phyloP scores from a whole-genome alignment of 2,797 vertebrate genomes.

The Borostomias antarcticus region DNA sequence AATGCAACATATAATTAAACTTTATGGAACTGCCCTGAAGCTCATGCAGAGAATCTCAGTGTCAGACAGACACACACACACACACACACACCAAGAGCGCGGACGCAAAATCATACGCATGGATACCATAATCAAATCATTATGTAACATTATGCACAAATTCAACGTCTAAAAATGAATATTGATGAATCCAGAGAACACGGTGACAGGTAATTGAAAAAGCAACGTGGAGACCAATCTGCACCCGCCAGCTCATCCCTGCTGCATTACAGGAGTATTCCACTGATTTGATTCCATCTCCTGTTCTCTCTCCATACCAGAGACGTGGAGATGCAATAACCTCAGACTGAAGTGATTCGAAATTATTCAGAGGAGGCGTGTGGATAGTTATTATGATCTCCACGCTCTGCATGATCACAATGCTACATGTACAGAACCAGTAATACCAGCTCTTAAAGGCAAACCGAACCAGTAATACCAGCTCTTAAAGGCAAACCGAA shows the following conservation, averaged over 20 bases:
- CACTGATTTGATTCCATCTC: constrained; percentile 61
- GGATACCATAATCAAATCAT: constrained; percentile 67
- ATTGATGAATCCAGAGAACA: constrained; percentile 63
- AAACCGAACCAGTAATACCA: too few species aligned
- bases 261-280: constrained; percentile 56
- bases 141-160: constrained; percentile 67
- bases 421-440: too few species aligned
- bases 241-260: constrained; percentile 42
- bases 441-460: constrained; percentile 58
- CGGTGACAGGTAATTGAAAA: constrained; percentile 54
- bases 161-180: constrained; percentile 67
- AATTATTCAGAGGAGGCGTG: constrained; percentile 49
- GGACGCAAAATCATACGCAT: constrained; percentile 60
- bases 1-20: constrained; percentile 81
- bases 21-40: constrained; percentile 76
- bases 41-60: constrained; percentile 61
- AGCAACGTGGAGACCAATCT: constrained; percentile 53
- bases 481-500: too few species aligned
- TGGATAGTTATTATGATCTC: constrained; percentile 46
- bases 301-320: constrained; percentile 47
- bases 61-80: constrained; percentile 30
- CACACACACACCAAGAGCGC: constrained; percentile 37
- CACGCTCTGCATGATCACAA: constrained; percentile 39
- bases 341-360: constrained; percentile 46
- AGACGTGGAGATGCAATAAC: constrained; percentile 53